Percentiles rank a stretch among this genome's conserved stretches.
Evolutionary conservation across 1,140 invertebrate species (phyloP).

Genomic region (Aphelinus certus): DNA sequence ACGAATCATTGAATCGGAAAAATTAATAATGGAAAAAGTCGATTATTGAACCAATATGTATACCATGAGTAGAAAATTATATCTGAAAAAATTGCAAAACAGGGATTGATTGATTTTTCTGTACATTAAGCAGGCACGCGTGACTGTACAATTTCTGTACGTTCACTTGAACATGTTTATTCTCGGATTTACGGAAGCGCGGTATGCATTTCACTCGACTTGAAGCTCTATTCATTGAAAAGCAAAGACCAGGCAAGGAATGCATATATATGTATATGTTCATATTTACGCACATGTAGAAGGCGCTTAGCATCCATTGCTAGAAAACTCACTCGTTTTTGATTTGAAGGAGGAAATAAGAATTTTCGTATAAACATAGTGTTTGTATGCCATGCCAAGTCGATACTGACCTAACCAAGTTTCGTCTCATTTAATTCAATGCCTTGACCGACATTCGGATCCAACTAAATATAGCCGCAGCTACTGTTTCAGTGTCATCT

Average conservation of each 20-base stretch:
- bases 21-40: no score
- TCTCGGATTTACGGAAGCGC: conserved; percentile 4
- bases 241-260: neutral
- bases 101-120: neutral
- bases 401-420: conserved; percentile 18
- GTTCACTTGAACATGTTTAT: conserved; percentile 19
- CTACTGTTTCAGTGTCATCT: conserved; percentile 16
- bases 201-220: conserved; percentile 1
- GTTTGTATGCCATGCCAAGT: neutral
- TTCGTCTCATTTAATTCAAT: conserved; percentile 53
- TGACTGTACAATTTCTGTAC: neutral
- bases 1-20: no score
- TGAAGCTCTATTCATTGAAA: neutral
- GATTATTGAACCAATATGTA: no score
- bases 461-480: conserved; percentile 33
- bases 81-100: no score
- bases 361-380: neutral
- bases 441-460: conserved; percentile 61
- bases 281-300: neutral
- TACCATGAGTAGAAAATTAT: no score
- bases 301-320: neutral
- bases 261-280: neutral
- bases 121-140: neutral
- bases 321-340: neutral
- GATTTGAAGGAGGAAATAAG: conserved; percentile 9